Conservation (phyloP, 92 coral and sea anemone species). For the Epizoanthus rinbou region DNA sequence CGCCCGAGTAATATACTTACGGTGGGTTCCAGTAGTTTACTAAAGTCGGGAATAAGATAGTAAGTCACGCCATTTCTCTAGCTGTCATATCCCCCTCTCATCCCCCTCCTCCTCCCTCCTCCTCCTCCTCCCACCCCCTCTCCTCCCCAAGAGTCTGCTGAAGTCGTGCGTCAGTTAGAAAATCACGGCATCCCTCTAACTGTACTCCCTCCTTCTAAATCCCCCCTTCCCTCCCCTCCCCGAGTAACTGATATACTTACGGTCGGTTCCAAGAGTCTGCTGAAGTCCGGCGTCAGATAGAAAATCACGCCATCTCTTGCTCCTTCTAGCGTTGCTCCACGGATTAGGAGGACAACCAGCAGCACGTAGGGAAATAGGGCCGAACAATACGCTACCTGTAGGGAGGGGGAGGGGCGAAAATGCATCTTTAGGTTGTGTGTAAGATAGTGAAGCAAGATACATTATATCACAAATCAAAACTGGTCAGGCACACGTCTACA, state of each 20-base stretch:
- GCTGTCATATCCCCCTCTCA: too few species aligned
- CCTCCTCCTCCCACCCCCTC: too few species aligned
- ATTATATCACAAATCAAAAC: too few species aligned
- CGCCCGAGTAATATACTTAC: slow-evolving; percentile 35
- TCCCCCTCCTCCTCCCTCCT: too few species aligned
- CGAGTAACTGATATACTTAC: slow-evolving; percentile 40
- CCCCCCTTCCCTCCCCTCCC: too few species aligned
- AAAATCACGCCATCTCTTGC: slow-evolving; percentile 79
- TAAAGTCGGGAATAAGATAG: slow-evolving; percentile 84
- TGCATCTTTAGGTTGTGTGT: too few species aligned
- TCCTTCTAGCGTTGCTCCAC: slow-evolving; percentile 95
- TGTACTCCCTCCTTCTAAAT: too few species aligned
- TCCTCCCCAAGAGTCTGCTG: too few species aligned
- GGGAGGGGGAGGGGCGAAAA: not conserved
- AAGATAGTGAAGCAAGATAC: too few species aligned
- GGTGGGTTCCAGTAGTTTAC: slow-evolving; percentile 67
- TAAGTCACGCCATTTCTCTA: slow-evolving; percentile 65
- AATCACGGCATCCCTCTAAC: too few species aligned
- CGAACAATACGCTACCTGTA: slow-evolving; percentile 89
- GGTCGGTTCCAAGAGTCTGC: slow-evolving; percentile 68
- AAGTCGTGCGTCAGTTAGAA: too few species aligned
- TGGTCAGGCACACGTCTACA: too few species aligned
- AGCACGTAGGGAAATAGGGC: slow-evolving; percentile 88
- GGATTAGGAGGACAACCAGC: slow-evolving; percentile 68
- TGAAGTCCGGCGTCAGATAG: slow-evolving; percentile 84